Percentiles rank a stretch among this genome's conserved stretches.
Evolutionary conservation across 2,888 invertebrate species (phyloP).

Genomic region (Caenorhabditis sp.): DNA sequence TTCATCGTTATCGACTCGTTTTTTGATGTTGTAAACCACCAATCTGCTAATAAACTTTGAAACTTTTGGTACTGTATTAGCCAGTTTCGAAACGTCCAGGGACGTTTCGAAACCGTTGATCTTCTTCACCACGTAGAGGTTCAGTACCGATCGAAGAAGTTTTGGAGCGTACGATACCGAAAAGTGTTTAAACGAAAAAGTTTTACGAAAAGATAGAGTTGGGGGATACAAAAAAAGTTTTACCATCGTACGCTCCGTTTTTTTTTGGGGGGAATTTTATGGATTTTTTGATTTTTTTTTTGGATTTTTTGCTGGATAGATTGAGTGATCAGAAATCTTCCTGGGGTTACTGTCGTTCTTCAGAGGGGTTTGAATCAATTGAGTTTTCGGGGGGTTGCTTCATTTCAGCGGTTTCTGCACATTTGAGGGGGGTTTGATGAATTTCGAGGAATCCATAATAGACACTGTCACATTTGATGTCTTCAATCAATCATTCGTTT

Average conservation of each 20-base stretch:
- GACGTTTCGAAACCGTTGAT: conserved; percentile 12
- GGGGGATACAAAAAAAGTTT: neutral
- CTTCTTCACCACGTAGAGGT: conserved; percentile 23
- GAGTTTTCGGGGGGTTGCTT: too few relatives aligned
- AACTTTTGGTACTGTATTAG: conserved; percentile 7
- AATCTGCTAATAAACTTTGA: too few relatives aligned
- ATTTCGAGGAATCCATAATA: too few relatives aligned
- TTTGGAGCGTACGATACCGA: conserved; percentile 21
- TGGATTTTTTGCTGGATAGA: neutral
- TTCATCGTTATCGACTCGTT: too few relatives aligned
- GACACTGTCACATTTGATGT: too few relatives aligned
- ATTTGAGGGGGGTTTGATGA: too few relatives aligned
- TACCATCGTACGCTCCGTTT: conserved; percentile 24
- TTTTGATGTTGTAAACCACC: too few relatives aligned
- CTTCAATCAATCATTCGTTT: too few relatives aligned
- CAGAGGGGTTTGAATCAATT: too few relatives aligned
- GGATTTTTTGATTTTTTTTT: conserved; percentile 6
- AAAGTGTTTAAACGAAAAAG: conserved; percentile 15
- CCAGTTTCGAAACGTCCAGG: neutral
- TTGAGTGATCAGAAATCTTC: neutral
- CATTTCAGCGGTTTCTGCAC: neutral
- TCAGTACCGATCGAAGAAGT: conserved; percentile 32
- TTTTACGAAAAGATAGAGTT: too few relatives aligned
- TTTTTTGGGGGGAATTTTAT: conserved; percentile 2
- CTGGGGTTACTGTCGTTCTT: neutral